Percentiles rank a stretch among this genome's conserved stretches.
Evolutionary conservation across 2,797 vertebrate genomes (phyloP).

Genomic region (Chloroceryle inda): DNA sequence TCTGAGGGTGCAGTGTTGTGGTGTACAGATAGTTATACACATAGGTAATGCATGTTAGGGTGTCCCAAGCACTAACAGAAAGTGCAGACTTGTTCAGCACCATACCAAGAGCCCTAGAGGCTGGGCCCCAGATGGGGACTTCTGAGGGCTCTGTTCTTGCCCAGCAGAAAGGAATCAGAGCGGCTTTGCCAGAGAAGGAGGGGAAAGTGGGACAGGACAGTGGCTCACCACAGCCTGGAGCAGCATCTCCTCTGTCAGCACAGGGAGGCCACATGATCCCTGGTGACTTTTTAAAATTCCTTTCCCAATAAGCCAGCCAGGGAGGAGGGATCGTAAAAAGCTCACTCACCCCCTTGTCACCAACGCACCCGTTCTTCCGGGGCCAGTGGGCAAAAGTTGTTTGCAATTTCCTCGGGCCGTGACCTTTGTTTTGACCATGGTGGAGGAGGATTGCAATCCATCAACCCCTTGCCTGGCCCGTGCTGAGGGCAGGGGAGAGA

Average conservation of each 20-base stretch:
- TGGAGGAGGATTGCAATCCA: constrained; percentile 7
- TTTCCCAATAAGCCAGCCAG: not conserved
- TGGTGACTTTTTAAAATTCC: not conserved
- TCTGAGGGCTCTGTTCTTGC: not conserved
- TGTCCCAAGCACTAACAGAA: not conserved
- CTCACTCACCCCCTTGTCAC: constrained; percentile 7
- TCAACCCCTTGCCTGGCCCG: not conserved
- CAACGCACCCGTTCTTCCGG: not conserved
- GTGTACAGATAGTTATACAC: not conserved
- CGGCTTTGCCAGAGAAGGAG: not conserved
- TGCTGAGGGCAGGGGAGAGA: fast-evolving
- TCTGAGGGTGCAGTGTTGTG: not conserved
- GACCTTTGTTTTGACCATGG: constrained; percentile 70
- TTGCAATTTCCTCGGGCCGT: constrained; percentile 55
- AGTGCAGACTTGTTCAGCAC: not conserved
- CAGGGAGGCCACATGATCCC: not conserved
- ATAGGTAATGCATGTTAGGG: fast-evolving
- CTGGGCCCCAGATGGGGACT: not conserved
- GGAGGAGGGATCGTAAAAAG: constrained; percentile 25
- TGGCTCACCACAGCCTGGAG: not conserved
- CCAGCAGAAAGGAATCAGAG: not conserved
- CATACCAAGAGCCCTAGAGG: not conserved
- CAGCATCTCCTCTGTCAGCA: not conserved
- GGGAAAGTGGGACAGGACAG: not conserved
- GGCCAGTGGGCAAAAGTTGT: constrained; percentile 50